These are phyloP conservation scores for Lepidochitona cinerea DNA, from an alignment of 2,888 invertebrate species.

Conservation along the genomic window DNA sequence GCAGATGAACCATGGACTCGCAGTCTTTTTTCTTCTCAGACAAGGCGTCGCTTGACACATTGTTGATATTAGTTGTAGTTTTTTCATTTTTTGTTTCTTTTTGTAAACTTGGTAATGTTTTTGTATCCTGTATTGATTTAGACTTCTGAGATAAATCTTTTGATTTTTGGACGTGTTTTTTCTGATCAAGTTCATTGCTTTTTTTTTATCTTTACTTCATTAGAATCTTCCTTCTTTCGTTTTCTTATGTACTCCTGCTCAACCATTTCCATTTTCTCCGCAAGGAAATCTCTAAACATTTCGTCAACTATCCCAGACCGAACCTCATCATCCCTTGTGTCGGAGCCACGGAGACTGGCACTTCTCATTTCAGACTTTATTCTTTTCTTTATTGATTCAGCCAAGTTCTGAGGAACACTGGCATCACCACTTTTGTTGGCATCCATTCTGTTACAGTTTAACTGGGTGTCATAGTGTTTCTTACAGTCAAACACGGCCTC, in stretches of 20 bases:
- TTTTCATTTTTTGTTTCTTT: too few species aligned
- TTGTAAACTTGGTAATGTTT: too few species aligned
- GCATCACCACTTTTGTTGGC: too few species aligned
- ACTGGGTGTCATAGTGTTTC: too few species aligned
- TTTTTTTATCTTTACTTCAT: too few species aligned
- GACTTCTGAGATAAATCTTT: background rate
- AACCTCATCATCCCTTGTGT: background rate
- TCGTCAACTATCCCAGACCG: background rate
- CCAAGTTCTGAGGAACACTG: too few species aligned
- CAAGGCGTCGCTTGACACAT: background rate
- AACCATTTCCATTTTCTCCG: background rate
- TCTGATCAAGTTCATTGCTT: too few species aligned
- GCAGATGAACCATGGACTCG: too few species aligned
- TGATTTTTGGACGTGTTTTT: background rate
- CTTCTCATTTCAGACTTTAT: background rate
- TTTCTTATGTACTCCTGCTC: background rate
- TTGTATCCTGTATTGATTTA: too few species aligned
- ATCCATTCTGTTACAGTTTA: too few species aligned
- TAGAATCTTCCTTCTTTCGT: background rate
- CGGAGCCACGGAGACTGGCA: background rate
- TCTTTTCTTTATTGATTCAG: background rate
- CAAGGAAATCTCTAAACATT: constrained; percentile 4
- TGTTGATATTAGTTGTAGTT: background rate
- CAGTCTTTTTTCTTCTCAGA: background rate
- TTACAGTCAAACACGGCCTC: too few species aligned